A percentile compares a stretch with the other conserved stretches of the same genome.
Evolutionary conservation across 2,888 invertebrate genomes (phyloP).

Genomic region (Pseudoips prasinana): DNA sequence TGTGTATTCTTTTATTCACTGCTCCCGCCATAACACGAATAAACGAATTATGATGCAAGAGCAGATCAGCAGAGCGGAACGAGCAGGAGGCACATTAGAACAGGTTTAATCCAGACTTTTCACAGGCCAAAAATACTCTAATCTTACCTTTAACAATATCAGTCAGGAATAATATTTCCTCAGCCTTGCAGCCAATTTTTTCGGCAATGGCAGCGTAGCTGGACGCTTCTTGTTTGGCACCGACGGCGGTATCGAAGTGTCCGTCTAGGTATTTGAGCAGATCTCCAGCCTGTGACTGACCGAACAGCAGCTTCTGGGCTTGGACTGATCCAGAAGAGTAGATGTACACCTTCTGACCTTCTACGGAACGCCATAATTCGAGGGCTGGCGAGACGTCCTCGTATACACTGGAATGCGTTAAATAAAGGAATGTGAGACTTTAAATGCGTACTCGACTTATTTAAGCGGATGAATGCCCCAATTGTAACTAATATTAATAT

Average conservation of each 20-base stretch:
- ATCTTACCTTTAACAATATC: constrained; percentile 89
- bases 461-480: too few relatives aligned
- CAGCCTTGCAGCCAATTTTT: constrained; percentile 83
- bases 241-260: constrained; percentile 94
- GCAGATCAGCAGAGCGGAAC: too few relatives aligned
- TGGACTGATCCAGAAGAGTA: constrained; percentile 96
- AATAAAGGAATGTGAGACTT: constrained; percentile 1
- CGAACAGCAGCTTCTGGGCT: constrained; percentile 94
- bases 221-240: constrained; percentile 87
- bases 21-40: too few relatives aligned
- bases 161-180: constrained; percentile 92
- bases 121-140: too few relatives aligned
- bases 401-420: constrained; percentile 91
- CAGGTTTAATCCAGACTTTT: too few relatives aligned
- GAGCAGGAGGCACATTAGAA: too few relatives aligned
- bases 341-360: constrained; percentile 87
- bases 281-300: constrained; percentile 89
- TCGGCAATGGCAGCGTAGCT: constrained; percentile 91
- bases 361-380: constrained; percentile 85
- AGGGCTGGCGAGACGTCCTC: constrained; percentile 91
- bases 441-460: too few relatives aligned
- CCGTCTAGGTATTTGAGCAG: constrained; percentile 86
- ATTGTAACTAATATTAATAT: too few relatives aligned
- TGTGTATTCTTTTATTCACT: too few relatives aligned
- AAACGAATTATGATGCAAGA: too few relatives aligned